Conservation (phyloP, 1,140 invertebrate species). For the Vollenhovia emeryi region DNA sequence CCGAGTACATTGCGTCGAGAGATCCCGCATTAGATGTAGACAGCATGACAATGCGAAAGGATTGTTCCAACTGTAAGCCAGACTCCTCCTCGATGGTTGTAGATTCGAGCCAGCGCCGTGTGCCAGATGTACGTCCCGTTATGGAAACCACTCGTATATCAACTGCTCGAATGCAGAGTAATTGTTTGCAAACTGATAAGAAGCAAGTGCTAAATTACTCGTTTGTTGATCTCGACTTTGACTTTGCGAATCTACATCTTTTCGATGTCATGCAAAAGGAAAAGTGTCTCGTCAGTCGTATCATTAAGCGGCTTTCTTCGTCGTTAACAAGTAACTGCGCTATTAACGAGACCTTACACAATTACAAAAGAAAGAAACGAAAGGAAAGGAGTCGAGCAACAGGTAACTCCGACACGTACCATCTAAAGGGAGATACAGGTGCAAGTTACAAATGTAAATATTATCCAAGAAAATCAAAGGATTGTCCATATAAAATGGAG, state of each 20-base stretch:
- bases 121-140: background rate
- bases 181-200: background rate
- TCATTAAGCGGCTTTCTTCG: constrained; percentile 75
- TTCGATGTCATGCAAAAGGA: constrained; percentile 64
- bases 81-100: constrained; percentile 20
- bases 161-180: background rate
- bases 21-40: background rate
- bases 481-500: constrained; percentile 16
- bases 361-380: constrained; percentile 20
- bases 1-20: constrained; percentile 85
- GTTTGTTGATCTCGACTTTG: constrained; percentile 32
- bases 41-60: background rate
- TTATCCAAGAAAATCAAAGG: background rate
- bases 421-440: background rate
- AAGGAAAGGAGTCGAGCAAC: constrained; percentile 20
- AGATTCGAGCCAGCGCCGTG: background rate
- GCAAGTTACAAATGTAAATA: background rate
- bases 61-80: background rate
- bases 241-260: constrained; percentile 58
- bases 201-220: background rate
- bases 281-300: constrained; percentile 71
- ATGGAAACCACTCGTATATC: background rate
- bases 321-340: constrained; percentile 64
- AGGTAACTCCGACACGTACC: background rate
- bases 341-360: constrained; percentile 23